Conservation (phyloP, 2,797 vertebrate species). For the Ctenopoma kingsleyae region DNA sequence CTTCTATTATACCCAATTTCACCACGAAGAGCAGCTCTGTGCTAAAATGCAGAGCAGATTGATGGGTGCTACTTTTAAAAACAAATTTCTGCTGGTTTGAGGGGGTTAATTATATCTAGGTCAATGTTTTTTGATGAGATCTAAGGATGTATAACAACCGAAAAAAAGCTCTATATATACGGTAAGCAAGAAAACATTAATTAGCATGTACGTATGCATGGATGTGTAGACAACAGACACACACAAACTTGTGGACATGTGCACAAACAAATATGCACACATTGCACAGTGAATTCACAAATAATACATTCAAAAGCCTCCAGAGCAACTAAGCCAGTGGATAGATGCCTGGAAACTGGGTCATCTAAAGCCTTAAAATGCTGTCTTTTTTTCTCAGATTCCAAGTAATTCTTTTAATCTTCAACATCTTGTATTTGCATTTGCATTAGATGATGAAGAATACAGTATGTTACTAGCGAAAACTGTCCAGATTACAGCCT, state of each 20-base stretch:
- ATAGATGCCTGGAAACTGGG: slow-evolving; percentile 78
- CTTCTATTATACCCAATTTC: slow-evolving; percentile 45
- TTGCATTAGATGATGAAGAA: slow-evolving; percentile 52
- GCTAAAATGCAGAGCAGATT: slow-evolving; percentile 52
- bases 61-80: slow-evolving; percentile 63
- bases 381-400: slow-evolving; percentile 51
- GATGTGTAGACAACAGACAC: slow-evolving; percentile 12
- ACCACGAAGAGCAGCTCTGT: slow-evolving; percentile 41
- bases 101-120: slow-evolving; percentile 79
- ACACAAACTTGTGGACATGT: slow-evolving; percentile 11
- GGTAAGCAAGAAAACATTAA: slow-evolving; percentile 27
- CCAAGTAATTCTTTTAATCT: slow-evolving; percentile 79
- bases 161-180: slow-evolving; percentile 20
- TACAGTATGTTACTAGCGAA: slow-evolving; percentile 41
- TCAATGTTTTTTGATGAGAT: slow-evolving; percentile 73
- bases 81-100: slow-evolving; percentile 59
- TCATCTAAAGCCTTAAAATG: slow-evolving; percentile 75
- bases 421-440: slow-evolving; percentile 69
- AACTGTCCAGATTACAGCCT: slow-evolving; percentile 35
- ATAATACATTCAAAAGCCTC: slow-evolving; percentile 64
- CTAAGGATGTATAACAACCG: slow-evolving; percentile 46
- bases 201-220: slow-evolving; percentile 21
- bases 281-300: slow-evolving; percentile 55
- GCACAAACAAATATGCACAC: slow-evolving; percentile 16
- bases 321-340: slow-evolving; percentile 67